Conservation (phyloP, 2,797 vertebrate species). For the Ctenopoma multispine region DNA sequence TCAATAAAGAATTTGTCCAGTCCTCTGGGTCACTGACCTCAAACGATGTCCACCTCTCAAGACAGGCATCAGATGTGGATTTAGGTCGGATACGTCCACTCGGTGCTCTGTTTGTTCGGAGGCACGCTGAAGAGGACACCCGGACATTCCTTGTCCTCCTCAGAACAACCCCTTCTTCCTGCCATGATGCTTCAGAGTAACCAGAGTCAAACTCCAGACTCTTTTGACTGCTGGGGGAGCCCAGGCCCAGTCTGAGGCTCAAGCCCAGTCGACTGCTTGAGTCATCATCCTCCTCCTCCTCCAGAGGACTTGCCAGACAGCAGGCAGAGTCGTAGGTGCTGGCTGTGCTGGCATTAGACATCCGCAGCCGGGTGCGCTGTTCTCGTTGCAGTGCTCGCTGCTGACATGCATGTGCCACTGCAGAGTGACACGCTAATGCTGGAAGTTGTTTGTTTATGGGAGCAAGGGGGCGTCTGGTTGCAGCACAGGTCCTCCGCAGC, state of each 20-base stretch:
- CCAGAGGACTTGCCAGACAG: constrained; percentile 86
- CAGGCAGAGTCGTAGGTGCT: constrained; percentile 91
- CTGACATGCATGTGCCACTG: constrained; percentile 76
- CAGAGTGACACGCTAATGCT: constrained; percentile 62
- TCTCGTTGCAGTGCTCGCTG: constrained; percentile 77
- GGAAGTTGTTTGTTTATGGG: constrained; percentile 61
- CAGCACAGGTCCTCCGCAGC: constrained; percentile 67
- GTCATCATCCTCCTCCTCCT: constrained; percentile 79
- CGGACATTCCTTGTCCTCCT: constrained; percentile 84
- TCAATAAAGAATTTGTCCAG: constrained; percentile 93
- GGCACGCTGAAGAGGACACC: constrained; percentile 86
- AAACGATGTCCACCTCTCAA: constrained; percentile 91
- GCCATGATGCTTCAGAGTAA: constrained; percentile 94
- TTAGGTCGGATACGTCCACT: constrained; percentile 83
- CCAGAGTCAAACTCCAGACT: constrained; percentile 95
- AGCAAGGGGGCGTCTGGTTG: constrained; percentile 65
- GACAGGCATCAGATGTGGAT: constrained; percentile 90
- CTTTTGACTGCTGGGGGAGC: constrained; percentile 87
- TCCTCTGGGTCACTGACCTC: constrained; percentile 86
- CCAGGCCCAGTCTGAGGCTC: constrained; percentile 71
- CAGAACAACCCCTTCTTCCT: constrained; percentile 86
- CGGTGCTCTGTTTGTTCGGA: constrained; percentile 73
- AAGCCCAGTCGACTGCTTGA: constrained; percentile 75
- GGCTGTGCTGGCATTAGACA: constrained; percentile 87
- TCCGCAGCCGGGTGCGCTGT: constrained; percentile 72